Conservation (phyloP, 1,140 invertebrate genomes). For the Ctenoplectra terminalis region DNA sequence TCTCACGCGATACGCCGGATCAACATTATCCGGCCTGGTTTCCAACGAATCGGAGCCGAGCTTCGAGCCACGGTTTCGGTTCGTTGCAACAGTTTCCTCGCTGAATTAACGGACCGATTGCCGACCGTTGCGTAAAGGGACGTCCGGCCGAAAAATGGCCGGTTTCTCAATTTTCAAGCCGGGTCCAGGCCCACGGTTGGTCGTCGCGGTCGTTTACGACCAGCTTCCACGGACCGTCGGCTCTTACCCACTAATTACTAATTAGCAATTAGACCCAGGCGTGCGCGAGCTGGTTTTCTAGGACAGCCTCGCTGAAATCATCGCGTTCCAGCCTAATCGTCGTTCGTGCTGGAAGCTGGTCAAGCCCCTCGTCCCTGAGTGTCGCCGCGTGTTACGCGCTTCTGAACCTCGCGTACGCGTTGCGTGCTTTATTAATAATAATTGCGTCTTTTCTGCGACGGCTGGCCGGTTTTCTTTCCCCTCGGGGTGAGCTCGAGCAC, state of each 20-base stretch:
- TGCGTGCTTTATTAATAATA: constrained; percentile 2
- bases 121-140: too few species aligned
- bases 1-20: too few species aligned
- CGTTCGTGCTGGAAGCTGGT: constrained; percentile 38
- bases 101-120: too few species aligned
- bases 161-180: not conserved
- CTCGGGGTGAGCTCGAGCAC: too few species aligned
- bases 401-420: not conserved
- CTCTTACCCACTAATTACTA: constrained; percentile 35
- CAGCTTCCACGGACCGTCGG: not conserved
- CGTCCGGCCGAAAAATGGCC: too few species aligned
- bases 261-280: constrained; percentile 48
- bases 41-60: too few species aligned
- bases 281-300: too few species aligned
- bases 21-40: too few species aligned
- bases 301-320: constrained; percentile 35
- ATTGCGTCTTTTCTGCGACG: not conserved
- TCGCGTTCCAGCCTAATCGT: constrained; percentile 51
- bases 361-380: not conserved
- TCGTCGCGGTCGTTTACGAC: not conserved
- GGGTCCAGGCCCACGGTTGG: not conserved
- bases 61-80: too few species aligned
- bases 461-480: not conserved
- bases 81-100: too few species aligned
- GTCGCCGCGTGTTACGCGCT: not conserved